These are phyloP conservation scores for Equus quagga DNA, from an alignment of 2,113 vertebrate species.

Conservation along the genomic window DNA sequence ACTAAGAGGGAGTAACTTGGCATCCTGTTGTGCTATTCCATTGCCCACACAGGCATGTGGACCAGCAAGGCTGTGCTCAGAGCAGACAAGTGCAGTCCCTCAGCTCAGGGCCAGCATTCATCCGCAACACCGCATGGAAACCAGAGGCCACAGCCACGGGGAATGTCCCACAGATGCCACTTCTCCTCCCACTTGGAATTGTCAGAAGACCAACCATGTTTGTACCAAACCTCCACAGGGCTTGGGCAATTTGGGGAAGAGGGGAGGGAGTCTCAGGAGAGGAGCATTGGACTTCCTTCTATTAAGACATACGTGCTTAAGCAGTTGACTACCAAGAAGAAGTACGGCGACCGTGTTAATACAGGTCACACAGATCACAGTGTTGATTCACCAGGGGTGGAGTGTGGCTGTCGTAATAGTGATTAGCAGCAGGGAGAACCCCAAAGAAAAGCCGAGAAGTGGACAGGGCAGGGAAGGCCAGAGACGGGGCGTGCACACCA, in stretches of 20 bases:
- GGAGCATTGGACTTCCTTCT: not conserved
- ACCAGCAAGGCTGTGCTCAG: not conserved
- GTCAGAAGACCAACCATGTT: not conserved
- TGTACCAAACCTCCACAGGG: not conserved
- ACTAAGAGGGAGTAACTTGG: too few relatives aligned
- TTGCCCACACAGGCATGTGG: fast-evolving
- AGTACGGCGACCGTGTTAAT: not conserved
- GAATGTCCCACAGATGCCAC: fast-evolving
- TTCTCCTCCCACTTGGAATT: not conserved
- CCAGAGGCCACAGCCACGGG: fast-evolving
- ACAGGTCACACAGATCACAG: fast-evolving
- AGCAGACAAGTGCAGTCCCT: not conserved
- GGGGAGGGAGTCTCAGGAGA: not conserved
- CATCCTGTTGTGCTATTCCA: too few relatives aligned
- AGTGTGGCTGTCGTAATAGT: not conserved
- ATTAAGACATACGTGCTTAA: not conserved
- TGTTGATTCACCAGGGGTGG: not conserved
- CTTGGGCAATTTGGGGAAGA: not conserved
- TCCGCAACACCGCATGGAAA: fast-evolving
- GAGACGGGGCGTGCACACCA: fast-evolving
- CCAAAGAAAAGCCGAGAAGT: not conserved
- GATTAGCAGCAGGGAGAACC: not conserved
- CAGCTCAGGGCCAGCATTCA: fast-evolving
- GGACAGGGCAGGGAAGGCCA: too few relatives aligned
- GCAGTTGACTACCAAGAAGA: not conserved